Evolutionary conservation across 2,888 invertebrate genomes (phyloP).

Genomic region (Clistopyga incitator): DNA sequence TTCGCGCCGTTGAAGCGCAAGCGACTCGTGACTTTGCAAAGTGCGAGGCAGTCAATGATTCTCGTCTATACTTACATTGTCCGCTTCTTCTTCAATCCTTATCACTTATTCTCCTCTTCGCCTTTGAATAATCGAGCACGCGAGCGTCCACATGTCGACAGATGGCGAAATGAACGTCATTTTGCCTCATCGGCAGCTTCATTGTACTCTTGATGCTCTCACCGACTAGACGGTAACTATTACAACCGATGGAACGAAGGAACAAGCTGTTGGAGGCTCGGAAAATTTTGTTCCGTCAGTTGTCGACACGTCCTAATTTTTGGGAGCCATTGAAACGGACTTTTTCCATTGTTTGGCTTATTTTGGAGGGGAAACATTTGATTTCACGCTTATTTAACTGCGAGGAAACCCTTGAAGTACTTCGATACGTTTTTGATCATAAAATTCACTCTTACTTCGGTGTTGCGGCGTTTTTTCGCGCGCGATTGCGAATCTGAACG

Average conservation of each 20-base stretch:
- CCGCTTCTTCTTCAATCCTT: slow-evolving; percentile 54
- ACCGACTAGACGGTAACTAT: slow-evolving; percentile 21
- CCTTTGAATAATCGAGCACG: slow-evolving; percentile 71
- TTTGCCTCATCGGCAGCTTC: slow-evolving; percentile 59
- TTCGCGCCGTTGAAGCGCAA: slow-evolving; percentile 28
- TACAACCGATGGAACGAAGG: background rate
- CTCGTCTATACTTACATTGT: slow-evolving; percentile 21
- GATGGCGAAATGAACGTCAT: slow-evolving; percentile 75
- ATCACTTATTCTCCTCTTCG: slow-evolving; percentile 50
- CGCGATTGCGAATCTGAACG: too few species aligned
- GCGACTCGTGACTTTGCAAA: slow-evolving; percentile 65
- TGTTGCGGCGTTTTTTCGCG: too few species aligned
- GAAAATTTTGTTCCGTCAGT: background rate
- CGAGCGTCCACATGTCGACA: slow-evolving; percentile 77
- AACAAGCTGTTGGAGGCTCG: slow-evolving; percentile 3
- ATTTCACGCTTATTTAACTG: background rate
- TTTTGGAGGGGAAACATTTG: background rate
- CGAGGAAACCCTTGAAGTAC: too few species aligned
- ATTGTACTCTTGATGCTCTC: slow-evolving; percentile 39
- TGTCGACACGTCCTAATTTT: background rate
- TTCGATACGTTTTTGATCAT: too few species aligned
- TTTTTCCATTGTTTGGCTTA: background rate
- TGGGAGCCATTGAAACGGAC: background rate
- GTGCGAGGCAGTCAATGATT: slow-evolving; percentile 50
- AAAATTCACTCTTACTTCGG: too few species aligned